Evolutionary conservation across 2,888 invertebrate genomes (phyloP), one percentile per base, ranked within the genome.

Genomic region (Griposia aprilina): DNA sequence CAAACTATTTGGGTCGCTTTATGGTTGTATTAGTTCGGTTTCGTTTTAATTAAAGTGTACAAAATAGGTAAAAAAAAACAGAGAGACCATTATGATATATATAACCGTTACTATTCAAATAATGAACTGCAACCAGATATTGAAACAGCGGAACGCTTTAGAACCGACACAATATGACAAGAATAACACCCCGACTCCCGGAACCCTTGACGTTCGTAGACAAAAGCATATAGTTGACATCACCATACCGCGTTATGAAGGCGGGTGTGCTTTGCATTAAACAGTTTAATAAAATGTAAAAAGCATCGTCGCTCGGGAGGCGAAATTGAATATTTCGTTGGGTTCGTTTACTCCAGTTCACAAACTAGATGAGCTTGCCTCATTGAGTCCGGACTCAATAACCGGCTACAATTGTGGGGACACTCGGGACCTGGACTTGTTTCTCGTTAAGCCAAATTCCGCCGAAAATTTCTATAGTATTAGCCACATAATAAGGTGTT

Each of bases 271-370:
- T 85, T 84, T 87, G 81, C 85, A 89, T 87, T 86, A 83, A 90
- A 80, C 81, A 88, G 70, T 83, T 84, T 80, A 85, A 85, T 84
- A 87, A 88, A 90, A 85, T 87, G 82, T 80, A 74, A 87, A 90
- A 88, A 78, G 78, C 78, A 83, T 78, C 82, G 82, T 83, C 86
- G 81, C 80, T 78, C 59, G 73, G 89, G 87, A 88, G 66, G 78
- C 77, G 76, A 89, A 91, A 91, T 91, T 89, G 89, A 91, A 91
- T 91, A 90, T 87, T 87, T 87, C 82, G 82, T 88, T 74, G 79
- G 81, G 85, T 88, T 89, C 90, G 81, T 85, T 87, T 83, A 77
- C 85, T 87, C 36, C 84, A 81, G 82, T 80, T 80, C 86, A 81
- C 82, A 83, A 88, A 90, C 86, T 87, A 90, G 87, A 87, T 90